Base-by-base conservation (phyloP, 1,140 invertebrate genomes). In the Holotrichia oblita region DNA sequence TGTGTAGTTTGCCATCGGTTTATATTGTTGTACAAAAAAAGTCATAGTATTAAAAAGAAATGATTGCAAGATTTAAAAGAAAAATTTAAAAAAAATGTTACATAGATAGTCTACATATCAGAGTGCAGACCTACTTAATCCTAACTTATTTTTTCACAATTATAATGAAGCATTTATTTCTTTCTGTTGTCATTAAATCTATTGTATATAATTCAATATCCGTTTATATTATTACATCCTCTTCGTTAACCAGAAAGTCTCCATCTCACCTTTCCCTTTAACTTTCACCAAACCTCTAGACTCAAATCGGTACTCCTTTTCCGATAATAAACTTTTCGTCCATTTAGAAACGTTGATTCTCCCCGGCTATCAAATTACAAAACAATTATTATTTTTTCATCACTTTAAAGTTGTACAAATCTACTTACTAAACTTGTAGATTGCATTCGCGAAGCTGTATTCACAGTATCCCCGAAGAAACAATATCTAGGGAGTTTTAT, bases 261-360 rank as follows among this genome's bases (percentile, higher is more conserved):
- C 91, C 93, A 96, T 94, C 83, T 94, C 91, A 40, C 96, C 96
- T 89, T 97, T 97, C 10, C 96, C 96, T 91, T 95, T 95, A 74
- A 95, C 91, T 78, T 89, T 88, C 17, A 95, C 91, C 9, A 89
- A 84, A 74, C 94, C 94, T 79, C 94, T 88, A 42, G 91, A 90
- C 85, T 90, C 89, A 6, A 92, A 84, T 42, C 87, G 85, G 83
- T 94, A 95, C 42, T 89, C 89, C 77, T 87, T 89, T 6, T 89
- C 82, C 4, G 92, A 90, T 34, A 96, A 85, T 27, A 93, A 85
- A 0, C 87, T 85, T 81, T 92, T 93, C 0, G 92, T 92, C 3
- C 88, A 88, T 8, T 90, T 85, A 0, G 94, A 95, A 84, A 95
- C 92, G 83, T 96, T 94, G 74, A 96, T 92, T 81, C 90, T 91